phyloP scores from a whole-genome alignment of 2,888 invertebrate species.

The Cinara cedri region DNA sequence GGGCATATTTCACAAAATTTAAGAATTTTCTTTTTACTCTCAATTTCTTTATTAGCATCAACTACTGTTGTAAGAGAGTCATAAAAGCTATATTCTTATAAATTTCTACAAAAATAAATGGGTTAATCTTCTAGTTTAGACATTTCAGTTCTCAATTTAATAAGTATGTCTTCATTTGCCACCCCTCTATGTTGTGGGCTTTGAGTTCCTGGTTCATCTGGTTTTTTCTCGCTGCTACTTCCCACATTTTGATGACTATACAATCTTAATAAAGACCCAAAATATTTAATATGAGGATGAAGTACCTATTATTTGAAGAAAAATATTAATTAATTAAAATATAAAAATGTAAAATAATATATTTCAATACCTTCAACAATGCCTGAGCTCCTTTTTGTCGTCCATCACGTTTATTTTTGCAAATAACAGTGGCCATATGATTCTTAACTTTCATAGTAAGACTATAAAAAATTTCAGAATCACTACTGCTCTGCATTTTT shows the following conservation, averaged over 20 bases:
- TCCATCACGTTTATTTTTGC: constrained; percentile 94
- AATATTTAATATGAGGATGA: constrained; percentile 92
- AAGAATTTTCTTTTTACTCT: too few relatives aligned
- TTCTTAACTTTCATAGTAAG: constrained; percentile 94
- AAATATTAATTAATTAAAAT: constrained; percentile 23
- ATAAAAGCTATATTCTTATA: too few relatives aligned
- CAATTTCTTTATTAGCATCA: too few relatives aligned
- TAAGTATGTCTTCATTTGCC: constrained; percentile 88
- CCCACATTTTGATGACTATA: constrained; percentile 92
- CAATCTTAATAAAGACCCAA: constrained; percentile 91
- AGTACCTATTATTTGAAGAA: constrained; percentile 69
- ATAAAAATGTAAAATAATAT: background rate
- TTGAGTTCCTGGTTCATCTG: constrained; percentile 89
- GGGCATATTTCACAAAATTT: too few relatives aligned
- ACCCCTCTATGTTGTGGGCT: constrained; percentile 86
- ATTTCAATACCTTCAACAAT: constrained; percentile 71
- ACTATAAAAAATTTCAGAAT: constrained; percentile 69
- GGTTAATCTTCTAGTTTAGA: constrained; percentile 68
- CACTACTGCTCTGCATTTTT: constrained; percentile 83
- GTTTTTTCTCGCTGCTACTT: constrained; percentile 88
- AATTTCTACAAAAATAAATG: too few relatives aligned
- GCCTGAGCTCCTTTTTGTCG: constrained; percentile 96
- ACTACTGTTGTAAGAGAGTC: too few relatives aligned
- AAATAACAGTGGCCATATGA: constrained; percentile 85
- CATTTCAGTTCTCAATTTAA: constrained; percentile 85